Evolutionary conservation across 2,888 invertebrate genomes (phyloP).

Genomic region (Ophioninae sp.): DNA sequence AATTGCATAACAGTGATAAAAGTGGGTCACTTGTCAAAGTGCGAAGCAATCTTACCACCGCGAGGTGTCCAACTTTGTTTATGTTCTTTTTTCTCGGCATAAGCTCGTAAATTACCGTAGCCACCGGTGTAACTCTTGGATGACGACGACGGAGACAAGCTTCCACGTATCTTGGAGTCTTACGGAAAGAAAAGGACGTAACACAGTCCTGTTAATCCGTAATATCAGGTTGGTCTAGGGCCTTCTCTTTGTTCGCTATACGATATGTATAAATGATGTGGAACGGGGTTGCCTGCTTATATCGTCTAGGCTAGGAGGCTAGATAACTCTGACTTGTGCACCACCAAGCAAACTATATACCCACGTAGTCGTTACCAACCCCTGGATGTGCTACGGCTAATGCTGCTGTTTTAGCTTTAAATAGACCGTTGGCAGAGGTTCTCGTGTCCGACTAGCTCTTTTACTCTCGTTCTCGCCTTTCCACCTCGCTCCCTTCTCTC

Average conservation of each 20-base stretch:
- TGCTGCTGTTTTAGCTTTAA: slow-evolving; percentile 75
- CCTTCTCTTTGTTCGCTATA: slow-evolving; percentile 2
- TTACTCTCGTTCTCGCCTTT: slow-evolving; percentile 57
- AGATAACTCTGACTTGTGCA: slow-evolving; percentile 50
- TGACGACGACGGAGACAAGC: slow-evolving; percentile 1
- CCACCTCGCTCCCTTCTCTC: slow-evolving; percentile 50
- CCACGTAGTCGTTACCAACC: slow-evolving; percentile 37
- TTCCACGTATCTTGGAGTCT: background rate
- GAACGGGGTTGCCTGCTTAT: slow-evolving; percentile 5
- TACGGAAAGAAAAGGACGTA: slow-evolving; percentile 11
- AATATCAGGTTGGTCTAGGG: background rate
- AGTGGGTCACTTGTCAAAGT: slow-evolving; percentile 80
- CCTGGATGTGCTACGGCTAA: slow-evolving; percentile 41
- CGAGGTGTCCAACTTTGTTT: slow-evolving; percentile 75
- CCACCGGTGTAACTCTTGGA: slow-evolving; percentile 28
- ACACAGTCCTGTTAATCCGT: background rate
- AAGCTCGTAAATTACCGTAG: slow-evolving; percentile 78
- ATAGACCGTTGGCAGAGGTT: slow-evolving; percentile 78
- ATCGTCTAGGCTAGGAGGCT: slow-evolving; percentile 67
- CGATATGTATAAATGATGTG: slow-evolving; percentile 1
- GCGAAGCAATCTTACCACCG: slow-evolving; percentile 73
- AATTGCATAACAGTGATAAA: slow-evolving; percentile 78
- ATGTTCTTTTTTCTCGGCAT: slow-evolving; percentile 70
- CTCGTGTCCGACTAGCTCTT: slow-evolving; percentile 65
- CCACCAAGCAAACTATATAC: slow-evolving; percentile 27